A percentile compares a stretch with the other conserved stretches of the same genome.
These are phyloP conservation scores for Characodon lateralis DNA, from an alignment of 2,797 vertebrate species.

Conservation along the genomic window DNA sequence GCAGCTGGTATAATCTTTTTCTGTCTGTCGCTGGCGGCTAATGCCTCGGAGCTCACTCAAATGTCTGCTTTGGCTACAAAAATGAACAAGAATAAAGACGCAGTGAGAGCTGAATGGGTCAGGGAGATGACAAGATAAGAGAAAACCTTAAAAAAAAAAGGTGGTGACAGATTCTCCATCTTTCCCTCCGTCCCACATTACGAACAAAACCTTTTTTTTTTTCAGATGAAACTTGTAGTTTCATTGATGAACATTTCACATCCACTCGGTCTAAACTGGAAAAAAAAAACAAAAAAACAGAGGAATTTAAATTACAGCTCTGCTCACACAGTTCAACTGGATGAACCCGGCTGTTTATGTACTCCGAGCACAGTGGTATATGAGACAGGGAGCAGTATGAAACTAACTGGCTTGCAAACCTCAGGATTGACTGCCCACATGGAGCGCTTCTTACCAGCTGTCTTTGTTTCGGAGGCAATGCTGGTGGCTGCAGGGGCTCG, in stretches of 20 bases:
- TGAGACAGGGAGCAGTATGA: background rate
- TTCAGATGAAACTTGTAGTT: background rate
- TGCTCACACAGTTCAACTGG: conserved; percentile 23
- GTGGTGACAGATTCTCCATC: conserved; percentile 45
- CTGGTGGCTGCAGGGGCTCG: conserved; percentile 89
- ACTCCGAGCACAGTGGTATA: conserved; percentile 6
- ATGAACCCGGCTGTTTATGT: conserved; percentile 4
- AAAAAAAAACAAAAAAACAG: background rate
- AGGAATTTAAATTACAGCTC: conserved; percentile 41
- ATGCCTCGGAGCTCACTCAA: conserved; percentile 31
- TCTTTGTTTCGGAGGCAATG: conserved; percentile 94
- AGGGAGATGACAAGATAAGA: conserved; percentile 60
- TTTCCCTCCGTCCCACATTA: conserved; percentile 3
- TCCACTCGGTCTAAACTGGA: conserved; percentile 7
- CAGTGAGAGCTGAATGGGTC: conserved; percentile 44
- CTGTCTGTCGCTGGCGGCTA: conserved; percentile 56
- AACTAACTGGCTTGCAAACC: background rate
- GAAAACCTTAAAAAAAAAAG: conserved; percentile 45
- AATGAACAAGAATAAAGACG: background rate
- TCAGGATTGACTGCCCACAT: background rate
- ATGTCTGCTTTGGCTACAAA: conserved; percentile 36
- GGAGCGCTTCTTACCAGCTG: conserved; percentile 88
- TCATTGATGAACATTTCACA: conserved; percentile 4
- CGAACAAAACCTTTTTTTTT: conserved; percentile 3
- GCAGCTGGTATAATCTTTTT: conserved; percentile 49